phyloP scores from a whole-genome alignment of 2,113 vertebrate genomes.

The Aviceda subcristata region DNA sequence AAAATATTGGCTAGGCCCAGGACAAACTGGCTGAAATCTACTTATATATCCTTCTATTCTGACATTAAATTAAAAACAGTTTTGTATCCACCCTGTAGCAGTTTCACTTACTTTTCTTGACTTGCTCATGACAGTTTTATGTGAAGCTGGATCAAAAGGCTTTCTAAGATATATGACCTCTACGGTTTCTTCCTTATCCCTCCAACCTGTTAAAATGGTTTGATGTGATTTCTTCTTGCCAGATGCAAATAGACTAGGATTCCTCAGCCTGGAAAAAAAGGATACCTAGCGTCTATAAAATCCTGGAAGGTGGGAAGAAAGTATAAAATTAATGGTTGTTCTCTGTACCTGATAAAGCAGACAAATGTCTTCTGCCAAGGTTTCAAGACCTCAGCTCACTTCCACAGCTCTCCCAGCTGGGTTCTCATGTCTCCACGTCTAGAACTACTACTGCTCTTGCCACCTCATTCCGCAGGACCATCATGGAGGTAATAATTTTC shows the following conservation, averaged over 20 bases:
- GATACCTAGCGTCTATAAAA: neutral
- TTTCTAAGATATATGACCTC: neutral
- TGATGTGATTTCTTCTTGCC: neutral
- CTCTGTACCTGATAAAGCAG: neutral
- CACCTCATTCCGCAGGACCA: neutral
- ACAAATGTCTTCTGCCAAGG: neutral
- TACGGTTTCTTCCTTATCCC: neutral
- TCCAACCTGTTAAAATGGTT: neutral
- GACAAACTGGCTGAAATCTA: neutral
- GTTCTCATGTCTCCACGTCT: neutral
- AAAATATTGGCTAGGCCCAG: neutral
- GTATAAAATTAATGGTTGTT: neutral
- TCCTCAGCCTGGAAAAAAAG: neutral
- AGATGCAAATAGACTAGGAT: neutral
- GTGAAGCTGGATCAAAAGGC: neutral
- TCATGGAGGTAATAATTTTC: neutral
- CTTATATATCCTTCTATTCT: neutral
- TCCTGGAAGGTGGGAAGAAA: neutral
- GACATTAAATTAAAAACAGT: neutral
- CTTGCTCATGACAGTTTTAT: neutral
- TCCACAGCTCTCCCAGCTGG: neutral
- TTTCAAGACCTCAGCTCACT: neutral
- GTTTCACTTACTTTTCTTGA: conserved; percentile 5
- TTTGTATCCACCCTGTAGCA: neutral
- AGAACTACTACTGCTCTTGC: neutral